phyloP scores from a whole-genome alignment of 2,113 vertebrate species.

The Aegotheles bennettii region DNA sequence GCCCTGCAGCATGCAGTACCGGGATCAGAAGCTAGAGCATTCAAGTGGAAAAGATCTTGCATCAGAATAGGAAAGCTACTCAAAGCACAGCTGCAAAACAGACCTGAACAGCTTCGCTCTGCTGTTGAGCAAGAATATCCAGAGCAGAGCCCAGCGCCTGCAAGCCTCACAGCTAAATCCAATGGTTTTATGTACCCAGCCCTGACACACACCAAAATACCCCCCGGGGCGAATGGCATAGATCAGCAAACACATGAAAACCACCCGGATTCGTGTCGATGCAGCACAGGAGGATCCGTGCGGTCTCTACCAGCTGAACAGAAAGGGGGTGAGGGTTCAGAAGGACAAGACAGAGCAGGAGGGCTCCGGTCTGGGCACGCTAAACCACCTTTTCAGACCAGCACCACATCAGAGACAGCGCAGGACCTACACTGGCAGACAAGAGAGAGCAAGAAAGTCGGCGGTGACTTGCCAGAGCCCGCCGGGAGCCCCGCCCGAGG shows the following conservation, averaged over 20 bases:
- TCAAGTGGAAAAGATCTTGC: neutral
- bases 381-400: neutral
- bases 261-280: rapidly evolving
- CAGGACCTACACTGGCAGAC: neutral
- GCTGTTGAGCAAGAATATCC: neutral
- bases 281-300: rapidly evolving
- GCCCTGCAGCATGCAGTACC: neutral
- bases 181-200: rapidly evolving
- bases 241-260: neutral
- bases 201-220: neutral
- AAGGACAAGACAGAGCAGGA: neutral
- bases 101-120: neutral
- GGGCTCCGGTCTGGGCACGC: rapidly evolving
- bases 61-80: neutral
- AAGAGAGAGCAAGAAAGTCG: neutral
- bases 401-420: neutral
- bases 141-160: neutral
- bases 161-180: neutral
- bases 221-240: neutral
- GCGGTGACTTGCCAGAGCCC: rapidly evolving
- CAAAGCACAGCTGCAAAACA: neutral
- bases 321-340: neutral
- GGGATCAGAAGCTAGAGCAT: neutral
- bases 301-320: neutral
- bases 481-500: no score